phyloP scores from a whole-genome alignment of 2,797 vertebrate species.

The Distichodus sexfasciatus region DNA sequence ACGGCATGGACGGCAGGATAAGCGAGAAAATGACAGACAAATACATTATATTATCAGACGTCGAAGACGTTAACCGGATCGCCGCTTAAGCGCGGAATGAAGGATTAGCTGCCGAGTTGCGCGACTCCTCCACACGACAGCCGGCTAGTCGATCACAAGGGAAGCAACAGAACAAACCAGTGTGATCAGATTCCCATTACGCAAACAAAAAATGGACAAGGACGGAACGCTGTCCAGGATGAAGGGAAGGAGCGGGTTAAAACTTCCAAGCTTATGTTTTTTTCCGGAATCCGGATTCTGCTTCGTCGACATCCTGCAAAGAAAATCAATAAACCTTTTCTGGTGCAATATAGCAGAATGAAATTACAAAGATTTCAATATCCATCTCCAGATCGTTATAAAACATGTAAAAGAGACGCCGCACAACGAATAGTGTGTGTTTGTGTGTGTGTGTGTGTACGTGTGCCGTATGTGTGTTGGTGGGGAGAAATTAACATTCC shows the following conservation, averaged over 20 bases:
- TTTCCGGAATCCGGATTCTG: background rate
- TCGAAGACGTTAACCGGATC: conserved; percentile 36
- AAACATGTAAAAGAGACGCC: conserved; percentile 37
- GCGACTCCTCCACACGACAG: conserved; percentile 32
- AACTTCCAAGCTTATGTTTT: no score
- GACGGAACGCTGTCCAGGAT: no score
- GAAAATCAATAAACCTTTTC: conserved; percentile 38
- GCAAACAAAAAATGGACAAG: no score
- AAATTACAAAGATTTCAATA: conserved; percentile 48
- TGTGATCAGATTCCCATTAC: conserved; percentile 15
- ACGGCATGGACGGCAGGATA: conserved; percentile 34
- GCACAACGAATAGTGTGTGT: no score
- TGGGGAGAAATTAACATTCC: conserved; percentile 41
- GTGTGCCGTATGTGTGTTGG: no score
- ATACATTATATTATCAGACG: conserved; percentile 62
- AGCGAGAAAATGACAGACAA: conserved; percentile 58
- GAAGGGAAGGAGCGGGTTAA: no score
- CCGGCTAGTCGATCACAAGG: no score
- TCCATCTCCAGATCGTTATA: conserved; percentile 48
- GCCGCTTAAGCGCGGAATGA: conserved; percentile 39
- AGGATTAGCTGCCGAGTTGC: conserved; percentile 37
- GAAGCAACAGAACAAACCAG: background rate
- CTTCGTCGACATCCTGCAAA: conserved; percentile 19
- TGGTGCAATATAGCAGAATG: conserved; percentile 40
- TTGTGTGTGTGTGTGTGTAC: no score